phyloP scores from a whole-genome alignment of 2,888 invertebrate species.

The Acrocyrtus sp. region DNA sequence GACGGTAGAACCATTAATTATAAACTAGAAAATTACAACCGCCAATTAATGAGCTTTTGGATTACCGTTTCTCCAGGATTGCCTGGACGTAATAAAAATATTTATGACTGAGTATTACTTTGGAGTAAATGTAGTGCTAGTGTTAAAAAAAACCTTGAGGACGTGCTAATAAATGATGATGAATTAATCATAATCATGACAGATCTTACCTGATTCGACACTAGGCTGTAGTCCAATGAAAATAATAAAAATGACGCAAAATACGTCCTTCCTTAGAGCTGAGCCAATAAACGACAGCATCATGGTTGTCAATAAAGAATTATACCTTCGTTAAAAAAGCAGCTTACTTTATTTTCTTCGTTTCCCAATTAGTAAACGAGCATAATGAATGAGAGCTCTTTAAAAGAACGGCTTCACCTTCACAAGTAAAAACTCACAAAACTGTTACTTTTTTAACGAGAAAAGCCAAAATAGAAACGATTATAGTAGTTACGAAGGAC shows the following conservation, averaged over 20 bases:
- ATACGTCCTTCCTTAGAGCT: neutral
- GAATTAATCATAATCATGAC: neutral
- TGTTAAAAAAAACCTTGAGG: no score
- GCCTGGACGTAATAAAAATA: no score
- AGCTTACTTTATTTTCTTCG: neutral
- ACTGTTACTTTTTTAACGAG: slow-evolving; percentile 1
- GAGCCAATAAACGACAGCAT: neutral
- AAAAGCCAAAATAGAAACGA: neutral
- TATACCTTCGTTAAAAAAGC: slow-evolving; percentile 7
- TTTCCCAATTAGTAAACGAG: neutral
- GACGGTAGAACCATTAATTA: no score
- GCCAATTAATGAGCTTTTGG: no score
- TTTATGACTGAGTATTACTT: no score
- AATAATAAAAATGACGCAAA: neutral
- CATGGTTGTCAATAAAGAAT: neutral
- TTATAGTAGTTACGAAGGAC: slow-evolving; percentile 4
- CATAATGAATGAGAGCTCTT: neutral
- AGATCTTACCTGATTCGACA: slow-evolving; percentile 19
- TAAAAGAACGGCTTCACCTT: slow-evolving; percentile 19
- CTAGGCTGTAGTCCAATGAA: slow-evolving; percentile 5
- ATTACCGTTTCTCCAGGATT: no score
- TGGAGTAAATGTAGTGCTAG: no score
- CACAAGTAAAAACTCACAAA: neutral
- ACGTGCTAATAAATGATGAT: no score
- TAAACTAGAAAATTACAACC: no score